Conservation (phyloP, 2,888 invertebrate genomes). For the Metopia argyrocephala region DNA sequence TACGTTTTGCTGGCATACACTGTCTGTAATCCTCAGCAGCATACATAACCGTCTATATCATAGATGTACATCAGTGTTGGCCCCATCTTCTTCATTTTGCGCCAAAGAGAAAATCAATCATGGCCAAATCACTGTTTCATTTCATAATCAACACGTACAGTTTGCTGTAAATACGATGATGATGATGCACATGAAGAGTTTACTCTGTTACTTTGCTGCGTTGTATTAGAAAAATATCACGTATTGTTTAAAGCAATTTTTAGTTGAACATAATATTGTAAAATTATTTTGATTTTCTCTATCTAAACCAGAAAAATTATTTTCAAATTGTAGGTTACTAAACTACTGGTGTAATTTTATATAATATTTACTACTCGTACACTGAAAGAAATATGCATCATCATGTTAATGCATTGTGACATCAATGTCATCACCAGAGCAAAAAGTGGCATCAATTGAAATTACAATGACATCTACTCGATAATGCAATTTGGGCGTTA, state of each 20-base stretch:
- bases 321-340: slow-evolving; percentile 60
- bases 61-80: not conserved
- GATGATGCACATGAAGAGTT: too few relatives aligned
- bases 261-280: not conserved
- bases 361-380: not conserved
- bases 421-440: too few relatives aligned
- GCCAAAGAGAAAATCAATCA: slow-evolving; percentile 36
- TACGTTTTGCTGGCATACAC: not conserved
- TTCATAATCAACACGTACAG: slow-evolving; percentile 30
- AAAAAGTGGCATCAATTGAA: too few relatives aligned
- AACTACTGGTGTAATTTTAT: slow-evolving; percentile 55
- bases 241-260: slow-evolving; percentile 25
- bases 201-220: not conserved
- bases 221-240: slow-evolving; percentile 35
- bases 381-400: slow-evolving; percentile 50
- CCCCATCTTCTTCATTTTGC: not conserved
- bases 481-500: too few relatives aligned
- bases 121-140: slow-evolving; percentile 39
- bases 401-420: too few relatives aligned
- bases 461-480: too few relatives aligned
- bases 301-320: slow-evolving; percentile 8
- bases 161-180: not conserved
- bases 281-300: slow-evolving; percentile 15
- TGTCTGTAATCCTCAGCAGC: slow-evolving; percentile 30
- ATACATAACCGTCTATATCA: too few relatives aligned